These are phyloP conservation scores for Mustela nigripes DNA, from an alignment of 2,113 vertebrate genomes.

Conservation along the genomic window DNA sequence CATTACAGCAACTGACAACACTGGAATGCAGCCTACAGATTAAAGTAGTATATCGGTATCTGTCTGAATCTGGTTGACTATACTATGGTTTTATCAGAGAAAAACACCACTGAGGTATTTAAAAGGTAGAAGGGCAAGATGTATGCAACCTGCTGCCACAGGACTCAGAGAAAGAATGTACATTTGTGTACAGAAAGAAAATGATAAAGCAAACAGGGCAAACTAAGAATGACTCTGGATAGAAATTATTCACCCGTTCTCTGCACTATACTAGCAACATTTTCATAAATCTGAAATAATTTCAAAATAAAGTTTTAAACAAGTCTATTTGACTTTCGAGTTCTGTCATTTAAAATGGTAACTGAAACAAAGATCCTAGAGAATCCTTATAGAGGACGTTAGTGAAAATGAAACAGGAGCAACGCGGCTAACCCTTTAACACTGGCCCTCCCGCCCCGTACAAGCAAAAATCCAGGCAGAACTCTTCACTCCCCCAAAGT, in stretches of 20 bases:
- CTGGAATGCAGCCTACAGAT: background rate
- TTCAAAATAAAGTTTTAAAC: slow-evolving; percentile 40
- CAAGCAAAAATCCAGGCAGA: background rate
- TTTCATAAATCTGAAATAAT: slow-evolving; percentile 20
- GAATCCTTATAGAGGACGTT: slow-evolving; percentile 14
- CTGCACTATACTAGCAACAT: background rate
- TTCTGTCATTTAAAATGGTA: background rate
- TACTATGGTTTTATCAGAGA: background rate
- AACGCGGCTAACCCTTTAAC: background rate
- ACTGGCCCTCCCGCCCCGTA: background rate
- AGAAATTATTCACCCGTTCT: background rate
- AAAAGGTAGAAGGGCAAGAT: background rate
- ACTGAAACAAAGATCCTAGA: background rate
- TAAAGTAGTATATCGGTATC: background rate
- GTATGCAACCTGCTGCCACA: background rate
- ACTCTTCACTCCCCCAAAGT: background rate
- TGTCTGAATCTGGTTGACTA: slow-evolving; percentile 18
- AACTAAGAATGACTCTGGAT: slow-evolving; percentile 1
- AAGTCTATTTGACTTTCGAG: slow-evolving; percentile 41
- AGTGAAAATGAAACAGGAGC: slow-evolving; percentile 16
- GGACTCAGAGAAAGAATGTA: background rate
- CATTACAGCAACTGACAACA: background rate
- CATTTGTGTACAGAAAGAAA: background rate
- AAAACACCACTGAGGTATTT: background rate
- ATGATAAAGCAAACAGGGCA: background rate